Base-by-base conservation (phyloP, 2,797 vertebrate species). In the Channa striata region DNA sequence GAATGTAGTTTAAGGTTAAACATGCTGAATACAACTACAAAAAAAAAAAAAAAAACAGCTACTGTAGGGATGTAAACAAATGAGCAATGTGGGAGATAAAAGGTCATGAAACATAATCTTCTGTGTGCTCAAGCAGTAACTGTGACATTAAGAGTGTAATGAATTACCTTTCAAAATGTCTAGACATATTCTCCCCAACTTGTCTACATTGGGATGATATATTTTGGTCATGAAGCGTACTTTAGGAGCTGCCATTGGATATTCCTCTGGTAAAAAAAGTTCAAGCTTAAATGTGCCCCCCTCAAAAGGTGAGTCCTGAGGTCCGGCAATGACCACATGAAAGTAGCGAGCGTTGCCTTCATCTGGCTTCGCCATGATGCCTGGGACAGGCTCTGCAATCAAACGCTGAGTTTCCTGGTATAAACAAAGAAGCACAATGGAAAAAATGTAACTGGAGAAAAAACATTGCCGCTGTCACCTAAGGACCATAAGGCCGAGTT, bases 141-240 rank as follows among this genome's bases (percentile, higher is more conserved):
- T 6, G 42, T 21, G 30, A 53, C 16, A 14, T 34, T 20, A 16
- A n/a, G n/a, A 23, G 30, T 47, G 25, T 8, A 11, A 1, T 10
- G 23, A 71, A 95, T 94, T 91, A 98, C 96, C 97, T 97, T 99
- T 98, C 94, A 99, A 94, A 93, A 98, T 98, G 95, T 98, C 97
- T 94, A 98, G 95, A 95, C 97, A 99, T 96, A 98, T 99, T 95
- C 96, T 97, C 89, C 97, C 97, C 95, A 99, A 88, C 93, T 97
- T 98, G 96, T 99, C 97, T 91, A 99, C 97, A 86, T 98, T 98
- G 91, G 97, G 97, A 90, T 98, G 97, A 94, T 97, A 98, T 92
- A 98, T 98, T 97, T 98, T 98, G 95, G 96, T 99, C 95, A 98
- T 98, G 95, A 99, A 99, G 91, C 96, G 95, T 87, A 98, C 97